phyloP scores from a whole-genome alignment of 2,888 invertebrate genomes.

The Protodeltote pygarga region DNA sequence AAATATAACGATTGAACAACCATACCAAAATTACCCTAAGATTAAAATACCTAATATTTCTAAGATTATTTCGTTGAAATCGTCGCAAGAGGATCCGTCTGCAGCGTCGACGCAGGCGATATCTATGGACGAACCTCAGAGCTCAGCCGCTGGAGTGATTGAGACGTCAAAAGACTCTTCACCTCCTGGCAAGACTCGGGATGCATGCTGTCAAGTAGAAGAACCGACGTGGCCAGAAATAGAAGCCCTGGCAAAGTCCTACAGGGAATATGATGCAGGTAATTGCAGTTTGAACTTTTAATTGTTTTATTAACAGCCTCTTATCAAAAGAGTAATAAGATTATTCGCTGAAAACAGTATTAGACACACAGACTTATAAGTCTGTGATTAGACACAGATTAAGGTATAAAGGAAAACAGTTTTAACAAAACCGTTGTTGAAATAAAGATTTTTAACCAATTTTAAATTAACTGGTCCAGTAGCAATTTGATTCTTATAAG shows the following conservation, averaged over 20 bases:
- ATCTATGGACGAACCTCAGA: constrained; percentile 79
- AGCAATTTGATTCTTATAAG: no score
- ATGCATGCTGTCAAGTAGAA: constrained; percentile 65
- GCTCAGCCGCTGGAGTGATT: constrained; percentile 67
- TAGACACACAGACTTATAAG: no score
- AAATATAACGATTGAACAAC: constrained; percentile 45
- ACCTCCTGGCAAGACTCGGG: constrained; percentile 43
- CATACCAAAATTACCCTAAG: constrained; percentile 57
- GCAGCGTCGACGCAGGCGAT: constrained; percentile 67
- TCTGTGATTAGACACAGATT: no score
- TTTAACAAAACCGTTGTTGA: no score
- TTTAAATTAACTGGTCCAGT: no score
- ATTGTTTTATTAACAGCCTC: no score
- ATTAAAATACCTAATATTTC: constrained; percentile 79
- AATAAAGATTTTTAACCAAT: no score
- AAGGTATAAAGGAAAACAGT: no score
- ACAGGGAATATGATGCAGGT: constrained; percentile 86
- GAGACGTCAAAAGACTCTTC: constrained; percentile 50
- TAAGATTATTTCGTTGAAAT: constrained; percentile 75
- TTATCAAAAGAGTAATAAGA: no score
- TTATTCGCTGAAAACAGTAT: no score
- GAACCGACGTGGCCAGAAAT: constrained; percentile 80
- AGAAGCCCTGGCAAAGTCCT: constrained; percentile 80
- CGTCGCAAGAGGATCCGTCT: constrained; percentile 56
- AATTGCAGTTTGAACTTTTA: no score